A percentile compares a stretch with the other conserved stretches of the same genome.
Conservation (phyloP, 2,888 invertebrate genomes). For the Orthosia incerta region DNA sequence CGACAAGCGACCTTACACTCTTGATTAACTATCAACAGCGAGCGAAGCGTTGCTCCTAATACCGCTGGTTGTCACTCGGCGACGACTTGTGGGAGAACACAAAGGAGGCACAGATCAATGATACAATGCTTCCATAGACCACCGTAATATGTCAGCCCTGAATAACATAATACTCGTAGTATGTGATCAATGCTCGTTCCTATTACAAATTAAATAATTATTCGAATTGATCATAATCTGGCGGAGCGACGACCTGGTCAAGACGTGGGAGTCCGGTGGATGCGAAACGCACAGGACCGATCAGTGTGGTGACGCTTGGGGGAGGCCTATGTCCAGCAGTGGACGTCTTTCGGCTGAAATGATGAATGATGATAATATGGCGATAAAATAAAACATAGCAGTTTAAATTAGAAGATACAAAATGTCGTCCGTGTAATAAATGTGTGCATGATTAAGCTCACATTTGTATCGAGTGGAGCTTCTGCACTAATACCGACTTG, state of each 20-base stretch:
- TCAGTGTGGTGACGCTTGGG: too few relatives aligned
- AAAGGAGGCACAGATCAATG: background rate
- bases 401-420: too few relatives aligned
- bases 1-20: background rate
- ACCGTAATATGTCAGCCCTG: background rate
- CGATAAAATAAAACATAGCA: too few relatives aligned
- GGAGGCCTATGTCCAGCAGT: too few relatives aligned
- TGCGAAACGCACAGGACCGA: too few relatives aligned
- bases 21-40: conserved; percentile 28
- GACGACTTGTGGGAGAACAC: background rate
- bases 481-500: background rate
- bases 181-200: background rate
- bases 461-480: background rate
- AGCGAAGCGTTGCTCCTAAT: background rate
- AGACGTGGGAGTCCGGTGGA: too few relatives aligned
- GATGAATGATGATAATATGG: too few relatives aligned
- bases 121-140: background rate
- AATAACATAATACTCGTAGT: background rate
- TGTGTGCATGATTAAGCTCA: background rate
- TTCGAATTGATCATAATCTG: too few relatives aligned
- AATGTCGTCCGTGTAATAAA: background rate
- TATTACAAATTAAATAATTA: background rate
- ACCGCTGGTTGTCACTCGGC: background rate
- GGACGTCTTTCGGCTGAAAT: too few relatives aligned
- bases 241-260: too few relatives aligned